Conservation (phyloP, 2,113 vertebrate species). For the Dissostichus mawsoni region DNA sequence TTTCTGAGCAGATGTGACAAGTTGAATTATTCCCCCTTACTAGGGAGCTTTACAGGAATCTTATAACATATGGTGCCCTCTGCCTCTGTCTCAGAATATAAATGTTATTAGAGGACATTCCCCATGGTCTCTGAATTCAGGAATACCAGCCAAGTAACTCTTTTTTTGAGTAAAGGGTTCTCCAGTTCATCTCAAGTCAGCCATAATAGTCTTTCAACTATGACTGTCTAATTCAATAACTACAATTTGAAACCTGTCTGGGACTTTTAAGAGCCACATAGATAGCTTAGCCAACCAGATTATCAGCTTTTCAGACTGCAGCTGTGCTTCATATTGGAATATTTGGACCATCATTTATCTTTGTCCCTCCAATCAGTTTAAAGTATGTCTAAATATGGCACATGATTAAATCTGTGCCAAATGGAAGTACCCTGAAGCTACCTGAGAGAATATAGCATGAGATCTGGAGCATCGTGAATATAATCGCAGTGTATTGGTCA, state of each 20-base stretch:
- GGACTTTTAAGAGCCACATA: conserved; percentile 61
- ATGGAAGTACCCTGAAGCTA: conserved; percentile 66
- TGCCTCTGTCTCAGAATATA: conserved; percentile 87
- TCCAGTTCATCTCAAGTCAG: conserved; percentile 62
- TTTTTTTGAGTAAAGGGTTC: conserved; percentile 84
- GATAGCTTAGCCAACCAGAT: conserved; percentile 62
- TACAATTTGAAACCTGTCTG: conserved; percentile 73
- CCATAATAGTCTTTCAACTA: conserved; percentile 81
- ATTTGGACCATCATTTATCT: conserved; percentile 56
- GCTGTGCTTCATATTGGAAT: conserved; percentile 55
- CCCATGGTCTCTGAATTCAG: conserved; percentile 86
- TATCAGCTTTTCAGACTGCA: conserved; percentile 57
- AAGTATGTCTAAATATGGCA: conserved; percentile 78
- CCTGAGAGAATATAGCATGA: conserved; percentile 68
- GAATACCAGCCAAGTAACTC: conserved; percentile 87
- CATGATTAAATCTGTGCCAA: conserved; percentile 77
- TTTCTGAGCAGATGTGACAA: conserved; percentile 93
- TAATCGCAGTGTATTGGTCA: conserved; percentile 52
- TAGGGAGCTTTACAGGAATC: conserved; percentile 92
- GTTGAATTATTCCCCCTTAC: conserved; percentile 93
- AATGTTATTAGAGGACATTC: conserved; percentile 91
- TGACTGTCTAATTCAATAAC: conserved; percentile 91
- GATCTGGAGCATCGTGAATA: conserved; percentile 67
- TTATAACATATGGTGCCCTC: conserved; percentile 91
- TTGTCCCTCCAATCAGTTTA: conserved; percentile 70